Evolutionary conservation across 2,797 vertebrate species (phyloP).

Genomic region (Masticophis lateralis): DNA sequence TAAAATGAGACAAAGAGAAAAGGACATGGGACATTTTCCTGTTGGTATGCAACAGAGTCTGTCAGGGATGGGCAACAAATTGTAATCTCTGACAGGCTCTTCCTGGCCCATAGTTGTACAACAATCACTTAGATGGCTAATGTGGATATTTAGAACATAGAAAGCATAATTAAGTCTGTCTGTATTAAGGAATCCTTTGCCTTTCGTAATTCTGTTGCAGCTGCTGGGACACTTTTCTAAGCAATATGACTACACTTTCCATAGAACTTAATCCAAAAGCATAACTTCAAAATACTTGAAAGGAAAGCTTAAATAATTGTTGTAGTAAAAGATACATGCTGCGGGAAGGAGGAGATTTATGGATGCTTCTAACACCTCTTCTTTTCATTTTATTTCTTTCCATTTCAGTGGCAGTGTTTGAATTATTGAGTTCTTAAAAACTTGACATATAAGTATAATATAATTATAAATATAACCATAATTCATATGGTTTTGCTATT

Average conservation of each 20-base stretch:
- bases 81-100: neutral
- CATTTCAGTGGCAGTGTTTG: neutral
- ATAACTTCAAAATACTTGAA: neutral
- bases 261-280: neutral
- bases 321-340: neutral
- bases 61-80: neutral
- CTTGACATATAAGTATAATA: neutral
- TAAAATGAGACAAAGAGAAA: neutral
- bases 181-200: neutral
- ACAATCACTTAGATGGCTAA: neutral
- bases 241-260: neutral
- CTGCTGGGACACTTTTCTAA: neutral
- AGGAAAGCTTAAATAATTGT: neutral
- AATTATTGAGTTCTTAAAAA: neutral
- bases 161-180: neutral
- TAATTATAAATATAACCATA: neutral
- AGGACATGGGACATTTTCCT: neutral
- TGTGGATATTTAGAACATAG: neutral
- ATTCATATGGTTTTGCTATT: neutral
- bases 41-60: neutral
- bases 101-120: neutral
- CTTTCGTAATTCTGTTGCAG: neutral
- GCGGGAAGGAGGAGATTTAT: neutral
- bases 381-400: neutral
- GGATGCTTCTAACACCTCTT: neutral